Base-by-base conservation (phyloP, 2,797 vertebrate genomes). In the Enteromius argenteus region DNA sequence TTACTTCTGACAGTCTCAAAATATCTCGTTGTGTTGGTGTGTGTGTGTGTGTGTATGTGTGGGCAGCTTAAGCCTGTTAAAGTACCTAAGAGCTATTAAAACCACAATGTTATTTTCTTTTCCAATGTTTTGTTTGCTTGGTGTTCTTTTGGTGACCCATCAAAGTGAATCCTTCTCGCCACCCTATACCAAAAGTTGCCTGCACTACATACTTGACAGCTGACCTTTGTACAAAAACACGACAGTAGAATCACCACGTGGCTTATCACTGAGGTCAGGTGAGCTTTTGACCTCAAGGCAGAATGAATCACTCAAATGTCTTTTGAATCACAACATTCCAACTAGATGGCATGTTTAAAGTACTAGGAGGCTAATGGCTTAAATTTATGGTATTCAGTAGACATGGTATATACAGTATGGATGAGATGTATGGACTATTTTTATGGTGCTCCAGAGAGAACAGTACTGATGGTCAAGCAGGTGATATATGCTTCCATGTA, bases 11-110 rank as follows among this genome's bases (percentile, higher is more conserved):
- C 89, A 90, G 86, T 92, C 88, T 92, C 80, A 86, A 90, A 90
- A 84, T 86, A 85, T 88, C 88, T 88, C 85, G 81, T 85, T 86
- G 90, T 88, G 90, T 89, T 88, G 90, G 89, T 92, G 75, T 81
- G 72, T 81, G 62, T 27, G 71, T 88, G 90, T 89, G 89, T 90
- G 90, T 89, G 89, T 89, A 84, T 80, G 76, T 80, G 85, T 90
- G 84, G 89, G 68, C 85, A 81, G 84, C 88, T 84, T 90, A 83
- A 91, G 89, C 86, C 76, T 92, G 86, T 90, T 91, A 44, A 17
- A 51, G n/a, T 69, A 91, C 86, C 84, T 88, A 85, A 87, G 89
- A 91, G 88, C 91, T 90, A 94, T 93, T 93, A 93, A 94, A 94
- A 89, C 87, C 86, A 89, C 91, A 74, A 88, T 83, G 87, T 93